Evolutionary conservation across 2,888 invertebrate species (phyloP).

Genomic region (Platypus cylindrus): DNA sequence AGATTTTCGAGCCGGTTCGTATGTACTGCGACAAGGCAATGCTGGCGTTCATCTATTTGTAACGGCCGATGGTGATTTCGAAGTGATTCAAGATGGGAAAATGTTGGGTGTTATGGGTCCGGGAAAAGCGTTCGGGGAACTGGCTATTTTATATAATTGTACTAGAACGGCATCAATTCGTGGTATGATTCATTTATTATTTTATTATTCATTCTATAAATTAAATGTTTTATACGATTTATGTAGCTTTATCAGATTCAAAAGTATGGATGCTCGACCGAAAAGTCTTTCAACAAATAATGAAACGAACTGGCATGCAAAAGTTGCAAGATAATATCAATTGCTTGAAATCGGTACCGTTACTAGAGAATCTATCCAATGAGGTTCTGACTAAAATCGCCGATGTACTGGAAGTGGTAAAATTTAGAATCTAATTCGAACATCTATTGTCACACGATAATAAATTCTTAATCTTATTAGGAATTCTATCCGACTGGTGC

Average conservation of each 20-base stretch:
- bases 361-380: conserved; percentile 42
- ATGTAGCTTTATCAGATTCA: conserved; percentile 45
- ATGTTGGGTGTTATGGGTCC: conserved; percentile 51
- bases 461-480: conserved; percentile 24
- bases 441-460: not conserved
- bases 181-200: too few relatives aligned
- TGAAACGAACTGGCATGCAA: conserved; percentile 57
- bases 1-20: conserved; percentile 39
- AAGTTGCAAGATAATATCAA: conserved; percentile 52
- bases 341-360: conserved; percentile 51
- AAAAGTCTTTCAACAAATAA: conserved; percentile 54
- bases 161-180: conserved; percentile 53
- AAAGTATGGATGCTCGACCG: conserved; percentile 58
- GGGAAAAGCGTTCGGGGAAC: conserved; percentile 55
- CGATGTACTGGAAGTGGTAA: conserved; percentile 56
- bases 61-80: conserved; percentile 54
- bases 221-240: conserved; percentile 1
- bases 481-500: conserved; percentile 50
- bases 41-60: conserved; percentile 50
- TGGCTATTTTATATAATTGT: conserved; percentile 65
- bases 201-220: not conserved
- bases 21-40: conserved; percentile 49
- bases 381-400: conserved; percentile 54
- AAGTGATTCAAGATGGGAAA: conserved; percentile 51
- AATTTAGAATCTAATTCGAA: conserved; percentile 19